Evolutionary conservation across 2,888 invertebrate species (phyloP).

Genomic region (Dasysyrphus albostriatus): DNA sequence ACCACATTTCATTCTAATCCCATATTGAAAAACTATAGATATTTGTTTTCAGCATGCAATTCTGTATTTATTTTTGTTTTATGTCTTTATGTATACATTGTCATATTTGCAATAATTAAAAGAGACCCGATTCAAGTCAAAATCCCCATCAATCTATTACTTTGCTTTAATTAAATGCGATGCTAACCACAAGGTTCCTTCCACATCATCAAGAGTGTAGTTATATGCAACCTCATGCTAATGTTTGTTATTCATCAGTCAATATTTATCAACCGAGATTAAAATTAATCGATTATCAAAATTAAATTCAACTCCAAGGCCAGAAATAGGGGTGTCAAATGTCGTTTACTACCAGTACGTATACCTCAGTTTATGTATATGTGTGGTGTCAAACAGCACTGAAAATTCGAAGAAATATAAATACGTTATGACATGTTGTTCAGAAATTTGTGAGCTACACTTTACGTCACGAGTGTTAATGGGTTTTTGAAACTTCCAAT

Average conservation of each 20-base stretch:
- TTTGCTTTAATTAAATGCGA: slow-evolving; percentile 7
- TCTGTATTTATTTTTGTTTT: too few relatives aligned
- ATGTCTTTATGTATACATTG: too few relatives aligned
- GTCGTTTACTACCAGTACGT: not conserved
- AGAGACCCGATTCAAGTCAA: not conserved
- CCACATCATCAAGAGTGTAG: not conserved
- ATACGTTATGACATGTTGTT: slow-evolving; percentile 11
- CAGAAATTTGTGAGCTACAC: slow-evolving; percentile 2
- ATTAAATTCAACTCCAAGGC: slow-evolving; percentile 27
- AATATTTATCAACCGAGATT: slow-evolving; percentile 50
- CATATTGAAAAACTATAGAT: too few relatives aligned
- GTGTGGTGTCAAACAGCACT: not conserved
- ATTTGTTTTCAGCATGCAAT: not conserved
- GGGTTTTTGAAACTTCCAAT: slow-evolving; percentile 6
- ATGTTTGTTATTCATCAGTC: slow-evolving; percentile 6
- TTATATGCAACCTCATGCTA: not conserved
- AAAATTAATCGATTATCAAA: slow-evolving; percentile 55
- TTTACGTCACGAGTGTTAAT: slow-evolving; percentile 11
- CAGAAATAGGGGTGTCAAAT: slow-evolving; percentile 6
- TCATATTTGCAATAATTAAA: not conserved
- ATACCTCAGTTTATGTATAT: not conserved
- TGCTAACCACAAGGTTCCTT: slow-evolving; percentile 11
- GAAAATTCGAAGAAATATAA: not conserved
- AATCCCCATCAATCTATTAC: slow-evolving; percentile 1
- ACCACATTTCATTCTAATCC: too few relatives aligned